Evolutionary conservation across 30 jellyfish, hydroid and myxozoan species (phyloP).

Genomic region (Nemopilema nomurai): DNA sequence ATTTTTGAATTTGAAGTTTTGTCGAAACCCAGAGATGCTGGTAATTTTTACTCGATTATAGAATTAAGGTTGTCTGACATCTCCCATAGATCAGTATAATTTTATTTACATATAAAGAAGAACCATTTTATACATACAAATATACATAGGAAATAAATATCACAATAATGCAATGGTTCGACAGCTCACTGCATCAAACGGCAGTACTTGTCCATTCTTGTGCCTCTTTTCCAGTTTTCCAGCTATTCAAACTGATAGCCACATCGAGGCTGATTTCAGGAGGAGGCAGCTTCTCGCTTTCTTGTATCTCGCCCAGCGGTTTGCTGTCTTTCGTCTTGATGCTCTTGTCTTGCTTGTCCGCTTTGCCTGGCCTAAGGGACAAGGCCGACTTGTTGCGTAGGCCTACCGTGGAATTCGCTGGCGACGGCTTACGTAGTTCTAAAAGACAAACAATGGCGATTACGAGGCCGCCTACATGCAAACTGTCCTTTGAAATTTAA

Average conservation of each 20-base stretch:
- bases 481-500: neutral
- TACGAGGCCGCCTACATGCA: too few relatives aligned
- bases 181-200: neutral
- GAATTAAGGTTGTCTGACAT: too few relatives aligned
- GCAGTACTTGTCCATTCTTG: conserved; percentile 41
- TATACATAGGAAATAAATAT: too few relatives aligned
- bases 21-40: too few relatives aligned
- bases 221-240: conserved; percentile 66
- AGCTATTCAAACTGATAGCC: conserved; percentile 23
- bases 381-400: conserved; percentile 33
- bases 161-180: neutral
- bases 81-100: too few relatives aligned
- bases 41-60: too few relatives aligned
- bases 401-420: conserved; percentile 11
- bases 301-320: conserved; percentile 38
- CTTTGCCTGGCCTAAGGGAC: conserved; percentile 35
- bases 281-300: conserved; percentile 23
- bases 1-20: too few relatives aligned
- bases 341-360: conserved; percentile 22
- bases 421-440: conserved; percentile 38
- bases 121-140: too few relatives aligned
- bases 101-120: too few relatives aligned
- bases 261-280: conserved; percentile 47
- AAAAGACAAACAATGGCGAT: conserved; percentile 1
- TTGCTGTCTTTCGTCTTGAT: conserved; percentile 40